Evolutionary conservation across 2,113 vertebrate species (phyloP).

Genomic region (Gallinago jamesoni): DNA sequence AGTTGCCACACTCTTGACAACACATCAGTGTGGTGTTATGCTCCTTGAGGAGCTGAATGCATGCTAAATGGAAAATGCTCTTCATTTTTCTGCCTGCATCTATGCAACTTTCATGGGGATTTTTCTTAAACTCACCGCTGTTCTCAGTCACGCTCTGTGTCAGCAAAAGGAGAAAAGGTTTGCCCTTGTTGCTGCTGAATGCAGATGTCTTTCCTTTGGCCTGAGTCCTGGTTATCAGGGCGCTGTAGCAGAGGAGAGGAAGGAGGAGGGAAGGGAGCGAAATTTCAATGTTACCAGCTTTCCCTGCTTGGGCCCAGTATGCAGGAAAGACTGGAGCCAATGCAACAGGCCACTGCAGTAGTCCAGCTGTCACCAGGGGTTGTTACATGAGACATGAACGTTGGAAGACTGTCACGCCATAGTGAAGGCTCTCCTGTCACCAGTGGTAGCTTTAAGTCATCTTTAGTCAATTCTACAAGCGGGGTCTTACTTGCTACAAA

Average conservation of each 20-base stretch:
- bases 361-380: neutral
- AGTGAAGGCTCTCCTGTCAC: neutral
- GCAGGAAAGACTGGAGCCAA: neutral
- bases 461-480: neutral
- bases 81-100: neutral
- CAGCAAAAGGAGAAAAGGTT: slow-evolving; percentile 14
- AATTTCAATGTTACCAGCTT: neutral
- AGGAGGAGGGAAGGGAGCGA: neutral
- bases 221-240: neutral
- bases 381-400: neutral
- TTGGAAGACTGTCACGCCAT: neutral
- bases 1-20: slow-evolving; percentile 13
- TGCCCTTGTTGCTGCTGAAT: slow-evolving; percentile 8
- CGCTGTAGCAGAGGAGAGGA: neutral
- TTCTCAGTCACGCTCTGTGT: neutral
- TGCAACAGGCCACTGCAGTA: neutral
- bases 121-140: slow-evolving; percentile 5
- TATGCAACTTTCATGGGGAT: neutral
- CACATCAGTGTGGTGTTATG: neutral
- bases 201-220: neutral
- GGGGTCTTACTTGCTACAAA: neutral
- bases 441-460: neutral
- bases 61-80: neutral
- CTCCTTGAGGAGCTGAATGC: slow-evolving; percentile 10
- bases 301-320: neutral